Conservation (phyloP, 2,888 invertebrate species). For the Rosalia funebris region DNA sequence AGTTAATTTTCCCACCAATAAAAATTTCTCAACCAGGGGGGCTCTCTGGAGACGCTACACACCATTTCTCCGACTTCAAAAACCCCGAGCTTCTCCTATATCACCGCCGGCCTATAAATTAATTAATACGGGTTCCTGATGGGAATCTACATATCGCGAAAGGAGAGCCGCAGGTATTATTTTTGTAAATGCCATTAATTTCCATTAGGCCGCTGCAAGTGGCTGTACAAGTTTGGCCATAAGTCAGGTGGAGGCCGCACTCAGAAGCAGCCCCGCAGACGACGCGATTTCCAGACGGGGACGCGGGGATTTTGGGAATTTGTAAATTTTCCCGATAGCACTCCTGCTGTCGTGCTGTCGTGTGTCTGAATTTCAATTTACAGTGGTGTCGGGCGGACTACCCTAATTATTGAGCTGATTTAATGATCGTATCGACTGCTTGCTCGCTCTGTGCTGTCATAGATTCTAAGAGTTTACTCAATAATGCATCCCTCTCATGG, state of each 20-base stretch:
- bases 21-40: conserved; percentile 1
- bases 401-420: neutral
- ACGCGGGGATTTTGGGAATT: conserved; percentile 16
- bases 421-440: neutral
- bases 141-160: conserved; percentile 22
- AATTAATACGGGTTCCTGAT: conserved; percentile 24
- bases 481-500: too few species aligned
- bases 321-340: conserved; percentile 9
- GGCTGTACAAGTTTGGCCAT: conserved; percentile 47
- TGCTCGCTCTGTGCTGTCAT: too few species aligned
- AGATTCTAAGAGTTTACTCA: too few species aligned
- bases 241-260: conserved; percentile 39
- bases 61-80: neutral
- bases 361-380: neutral
- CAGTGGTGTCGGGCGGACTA: neutral
- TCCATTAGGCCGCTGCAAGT: conserved; percentile 48
- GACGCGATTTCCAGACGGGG: conserved; percentile 31
- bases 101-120: conserved; percentile 17
- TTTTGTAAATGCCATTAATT: conserved; percentile 47
- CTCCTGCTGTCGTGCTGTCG: neutral
- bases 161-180: conserved; percentile 30
- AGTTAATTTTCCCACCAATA: conserved; percentile 7
- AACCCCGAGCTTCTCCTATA: conserved; percentile 3
- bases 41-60: conserved; percentile 2
- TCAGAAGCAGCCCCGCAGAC: conserved; percentile 36